Evolutionary conservation across 2,113 vertebrate genomes (phyloP).

Genomic region (human): DNA sequence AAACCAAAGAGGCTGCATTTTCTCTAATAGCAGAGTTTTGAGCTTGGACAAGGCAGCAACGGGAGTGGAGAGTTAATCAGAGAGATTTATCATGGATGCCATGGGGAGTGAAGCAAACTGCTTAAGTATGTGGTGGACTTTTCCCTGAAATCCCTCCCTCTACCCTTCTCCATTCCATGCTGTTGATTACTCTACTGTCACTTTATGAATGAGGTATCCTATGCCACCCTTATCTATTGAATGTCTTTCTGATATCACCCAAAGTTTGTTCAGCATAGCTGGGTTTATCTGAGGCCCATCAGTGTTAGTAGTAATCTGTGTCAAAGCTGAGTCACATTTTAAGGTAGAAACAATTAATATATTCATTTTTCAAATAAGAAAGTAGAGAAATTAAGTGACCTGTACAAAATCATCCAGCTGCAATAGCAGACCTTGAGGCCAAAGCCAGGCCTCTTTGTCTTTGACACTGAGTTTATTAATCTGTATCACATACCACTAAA

Average conservation of each 20-base stretch:
- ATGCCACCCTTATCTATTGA: not conserved
- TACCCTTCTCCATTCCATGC: not conserved
- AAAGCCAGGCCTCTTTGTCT: not conserved
- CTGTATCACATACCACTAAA: not conserved
- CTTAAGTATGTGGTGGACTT: not conserved
- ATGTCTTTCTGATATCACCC: not conserved
- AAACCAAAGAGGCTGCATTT: not conserved
- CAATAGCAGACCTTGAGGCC: not conserved
- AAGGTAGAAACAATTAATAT: not conserved
- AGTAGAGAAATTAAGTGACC: not conserved
- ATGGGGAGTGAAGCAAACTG: not conserved
- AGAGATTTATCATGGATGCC: not conserved
- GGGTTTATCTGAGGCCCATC: not conserved
- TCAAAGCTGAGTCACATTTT: not conserved
- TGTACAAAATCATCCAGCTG: not conserved
- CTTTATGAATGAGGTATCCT: not conserved
- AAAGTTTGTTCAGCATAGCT: not conserved
- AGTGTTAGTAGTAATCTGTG: not conserved
- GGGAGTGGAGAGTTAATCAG: not conserved
- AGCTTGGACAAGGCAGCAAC: not conserved
- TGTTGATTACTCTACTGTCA: not conserved
- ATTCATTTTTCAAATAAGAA: not conserved
- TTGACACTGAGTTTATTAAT: not conserved
- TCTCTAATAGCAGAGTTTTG: not conserved
- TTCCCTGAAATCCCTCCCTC: not conserved